Conservation (phyloP, 2,797 vertebrate genomes). For the Erethizon dorsatum region DNA sequence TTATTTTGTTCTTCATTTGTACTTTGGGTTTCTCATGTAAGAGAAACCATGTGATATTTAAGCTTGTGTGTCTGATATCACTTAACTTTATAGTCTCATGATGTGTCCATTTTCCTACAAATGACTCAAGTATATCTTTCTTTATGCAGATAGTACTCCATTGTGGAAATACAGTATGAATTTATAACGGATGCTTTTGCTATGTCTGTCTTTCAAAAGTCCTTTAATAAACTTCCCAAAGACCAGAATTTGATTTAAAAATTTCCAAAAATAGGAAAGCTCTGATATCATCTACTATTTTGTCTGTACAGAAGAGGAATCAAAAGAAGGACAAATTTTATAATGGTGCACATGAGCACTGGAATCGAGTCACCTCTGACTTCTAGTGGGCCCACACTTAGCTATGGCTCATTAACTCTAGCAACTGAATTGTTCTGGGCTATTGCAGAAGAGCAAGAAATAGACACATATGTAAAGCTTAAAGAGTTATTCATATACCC, state of each 20-base stretch:
- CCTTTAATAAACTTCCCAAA: constrained; percentile 39
- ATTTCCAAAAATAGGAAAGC: constrained; percentile 9
- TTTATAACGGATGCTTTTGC: constrained; percentile 10
- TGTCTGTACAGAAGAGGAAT: background rate
- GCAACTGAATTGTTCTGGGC: background rate
- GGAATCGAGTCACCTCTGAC: background rate
- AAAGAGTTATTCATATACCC: background rate
- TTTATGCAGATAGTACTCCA: background rate
- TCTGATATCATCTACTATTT: background rate
- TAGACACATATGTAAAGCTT: background rate
- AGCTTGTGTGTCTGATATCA: background rate
- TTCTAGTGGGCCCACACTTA: background rate
- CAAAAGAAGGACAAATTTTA: background rate
- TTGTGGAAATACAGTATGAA: background rate
- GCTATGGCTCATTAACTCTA: background rate
- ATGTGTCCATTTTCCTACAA: background rate
- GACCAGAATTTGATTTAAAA: constrained; percentile 31
- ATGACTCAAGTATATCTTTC: background rate
- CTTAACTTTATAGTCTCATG: background rate
- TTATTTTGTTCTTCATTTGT: background rate
- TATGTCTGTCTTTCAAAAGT: background rate
- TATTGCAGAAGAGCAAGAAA: background rate
- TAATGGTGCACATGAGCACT: background rate
- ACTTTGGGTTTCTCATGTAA: background rate
- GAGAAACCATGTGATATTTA: background rate